phyloP scores from a whole-genome alignment of 2,888 invertebrate genomes.

The Ashinkailepas kermadecensis region DNA sequence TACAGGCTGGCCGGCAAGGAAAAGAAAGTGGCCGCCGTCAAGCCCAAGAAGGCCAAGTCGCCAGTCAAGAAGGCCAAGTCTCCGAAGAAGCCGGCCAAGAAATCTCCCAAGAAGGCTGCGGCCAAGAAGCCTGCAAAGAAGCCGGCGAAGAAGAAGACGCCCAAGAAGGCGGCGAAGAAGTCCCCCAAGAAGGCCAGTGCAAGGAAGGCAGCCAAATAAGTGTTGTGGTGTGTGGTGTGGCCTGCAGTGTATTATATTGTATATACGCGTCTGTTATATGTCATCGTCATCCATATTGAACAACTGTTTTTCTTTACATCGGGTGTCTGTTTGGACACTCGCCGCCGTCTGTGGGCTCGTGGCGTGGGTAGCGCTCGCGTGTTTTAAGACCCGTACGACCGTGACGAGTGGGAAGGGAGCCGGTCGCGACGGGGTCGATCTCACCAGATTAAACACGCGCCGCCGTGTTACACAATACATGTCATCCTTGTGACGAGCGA shows the following conservation, averaged over 20 bases:
- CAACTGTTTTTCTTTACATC: background rate
- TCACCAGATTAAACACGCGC: too few relatives aligned
- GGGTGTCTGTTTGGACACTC: too few relatives aligned
- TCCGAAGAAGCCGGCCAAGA: slow-evolving; percentile 30
- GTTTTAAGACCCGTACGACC: too few relatives aligned
- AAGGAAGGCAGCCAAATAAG: background rate
- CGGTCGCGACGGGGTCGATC: too few relatives aligned
- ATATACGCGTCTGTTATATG: background rate
- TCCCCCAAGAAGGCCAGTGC: slow-evolving; percentile 27
- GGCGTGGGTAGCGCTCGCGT: too few relatives aligned
- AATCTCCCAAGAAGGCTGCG: slow-evolving; percentile 29
- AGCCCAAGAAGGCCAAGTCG: slow-evolving; percentile 2
- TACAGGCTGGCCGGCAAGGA: slow-evolving; percentile 32
- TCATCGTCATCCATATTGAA: slow-evolving; percentile 11
- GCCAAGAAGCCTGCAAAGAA: slow-evolving; percentile 23
- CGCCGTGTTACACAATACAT: too few relatives aligned
- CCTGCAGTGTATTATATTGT: background rate
- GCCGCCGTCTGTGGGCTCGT: too few relatives aligned
- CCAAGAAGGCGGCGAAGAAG: slow-evolving; percentile 32
- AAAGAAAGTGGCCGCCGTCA: slow-evolving; percentile 3
- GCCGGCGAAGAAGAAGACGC: slow-evolving; percentile 36
- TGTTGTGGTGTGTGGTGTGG: background rate
- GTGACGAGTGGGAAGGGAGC: too few relatives aligned
- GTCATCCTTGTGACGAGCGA: too few relatives aligned
- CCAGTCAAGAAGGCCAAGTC: slow-evolving; percentile 22